These are phyloP conservation scores for Raillietiella orientalis DNA, from an alignment of 2,888 invertebrate genomes.

Conservation along the genomic window DNA sequence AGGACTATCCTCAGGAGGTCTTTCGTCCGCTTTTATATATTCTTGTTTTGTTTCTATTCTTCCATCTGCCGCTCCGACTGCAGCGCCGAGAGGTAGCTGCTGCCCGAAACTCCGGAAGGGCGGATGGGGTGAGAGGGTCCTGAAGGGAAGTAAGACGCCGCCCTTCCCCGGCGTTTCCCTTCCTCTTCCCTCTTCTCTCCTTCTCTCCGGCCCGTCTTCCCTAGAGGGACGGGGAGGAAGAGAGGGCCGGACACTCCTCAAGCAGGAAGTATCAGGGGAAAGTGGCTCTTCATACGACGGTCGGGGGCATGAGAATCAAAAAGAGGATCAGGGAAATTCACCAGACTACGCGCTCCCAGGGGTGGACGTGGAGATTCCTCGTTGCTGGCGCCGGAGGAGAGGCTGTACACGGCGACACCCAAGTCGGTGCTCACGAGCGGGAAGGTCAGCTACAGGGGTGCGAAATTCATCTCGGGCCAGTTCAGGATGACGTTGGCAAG, in stretches of 20 bases:
- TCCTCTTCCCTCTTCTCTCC: too few relatives aligned
- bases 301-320: constrained; percentile 29
- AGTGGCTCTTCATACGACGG: constrained; percentile 33
- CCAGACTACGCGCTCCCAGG: constrained; percentile 49
- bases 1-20: too few relatives aligned
- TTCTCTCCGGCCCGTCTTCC: constrained; percentile 4
- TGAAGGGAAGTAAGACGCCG: too few relatives aligned
- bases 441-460: constrained; percentile 43
- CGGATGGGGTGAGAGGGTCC: too few relatives aligned
- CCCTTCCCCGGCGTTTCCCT: too few relatives aligned
- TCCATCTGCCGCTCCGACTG: too few relatives aligned
- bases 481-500: constrained; percentile 79
- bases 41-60: too few relatives aligned
- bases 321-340: constrained; percentile 42
- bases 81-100: too few relatives aligned
- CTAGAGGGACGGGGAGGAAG: constrained; percentile 2
- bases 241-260: constrained; percentile 2
- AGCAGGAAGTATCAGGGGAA: constrained; percentile 10
- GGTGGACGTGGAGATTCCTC: constrained; percentile 40
- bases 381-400: constrained; percentile 34
- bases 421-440: constrained; percentile 50
- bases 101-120: too few relatives aligned
- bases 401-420: constrained; percentile 61
- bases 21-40: too few relatives aligned
- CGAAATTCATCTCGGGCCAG: constrained; percentile 88